Percentiles rank a stretch among this genome's conserved stretches.
phyloP scores from a whole-genome alignment of 2,113 vertebrate species.

The Podarcis cretensis region DNA sequence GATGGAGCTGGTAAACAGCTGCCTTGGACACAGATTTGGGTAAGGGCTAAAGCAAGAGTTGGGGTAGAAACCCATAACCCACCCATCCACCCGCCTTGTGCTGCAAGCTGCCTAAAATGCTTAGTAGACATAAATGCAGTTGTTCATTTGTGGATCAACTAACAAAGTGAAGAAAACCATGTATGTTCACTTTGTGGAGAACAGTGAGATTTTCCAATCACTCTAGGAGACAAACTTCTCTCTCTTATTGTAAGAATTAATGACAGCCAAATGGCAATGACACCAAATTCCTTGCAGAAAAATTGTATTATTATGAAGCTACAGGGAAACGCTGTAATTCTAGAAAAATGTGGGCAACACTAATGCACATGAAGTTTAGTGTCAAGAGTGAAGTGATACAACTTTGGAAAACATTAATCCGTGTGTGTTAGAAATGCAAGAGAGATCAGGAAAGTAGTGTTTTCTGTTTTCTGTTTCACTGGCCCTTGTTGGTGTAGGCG shows the following conservation, averaged over 20 bases:
- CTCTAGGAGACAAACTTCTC: background rate
- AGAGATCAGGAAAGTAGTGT: no score
- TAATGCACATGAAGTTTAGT: background rate
- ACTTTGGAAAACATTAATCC: background rate
- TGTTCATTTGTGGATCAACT: background rate
- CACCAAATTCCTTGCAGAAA: background rate
- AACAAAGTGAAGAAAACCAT: no score
- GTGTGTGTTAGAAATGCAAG: background rate
- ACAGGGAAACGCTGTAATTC: background rate
- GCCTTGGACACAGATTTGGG: no score
- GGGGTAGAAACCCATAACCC: background rate
- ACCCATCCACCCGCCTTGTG: background rate
- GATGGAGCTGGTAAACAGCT: no score
- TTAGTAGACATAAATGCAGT: background rate
- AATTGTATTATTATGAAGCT: background rate
- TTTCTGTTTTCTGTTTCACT: no score
- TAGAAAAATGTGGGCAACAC: background rate
- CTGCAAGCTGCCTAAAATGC: background rate
- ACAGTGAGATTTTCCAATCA: background rate
- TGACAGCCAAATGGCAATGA: background rate
- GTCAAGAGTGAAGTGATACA: background rate
- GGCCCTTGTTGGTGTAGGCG: background rate
- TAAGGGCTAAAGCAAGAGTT: background rate
- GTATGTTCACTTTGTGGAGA: slow-evolving; percentile 3
- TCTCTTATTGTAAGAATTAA: background rate